A percentile compares a stretch with the other conserved stretches of the same genome.
Conservation (phyloP, 2,888 invertebrate species). For the Hipparchia sbordonii region DNA sequence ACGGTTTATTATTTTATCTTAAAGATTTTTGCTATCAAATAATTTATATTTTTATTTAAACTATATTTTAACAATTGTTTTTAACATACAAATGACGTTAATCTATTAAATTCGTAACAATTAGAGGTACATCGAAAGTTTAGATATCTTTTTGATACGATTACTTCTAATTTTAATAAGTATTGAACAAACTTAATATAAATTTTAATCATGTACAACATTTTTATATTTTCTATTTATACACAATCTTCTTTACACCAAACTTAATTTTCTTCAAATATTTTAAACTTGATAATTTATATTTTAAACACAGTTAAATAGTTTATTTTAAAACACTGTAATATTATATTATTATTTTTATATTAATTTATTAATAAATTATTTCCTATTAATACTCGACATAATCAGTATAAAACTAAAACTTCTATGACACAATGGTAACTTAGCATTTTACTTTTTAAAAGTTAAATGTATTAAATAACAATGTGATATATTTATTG, state of each 20-base stretch:
- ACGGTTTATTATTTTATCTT: background rate
- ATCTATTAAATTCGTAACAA: background rate
- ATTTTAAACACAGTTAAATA: background rate
- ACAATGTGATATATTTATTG: background rate
- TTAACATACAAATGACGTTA: background rate
- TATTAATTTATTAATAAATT: background rate
- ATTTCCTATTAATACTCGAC: background rate
- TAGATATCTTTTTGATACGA: background rate
- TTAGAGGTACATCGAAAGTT: background rate
- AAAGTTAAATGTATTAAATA: background rate
- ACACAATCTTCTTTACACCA: background rate
- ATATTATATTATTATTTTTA: background rate
- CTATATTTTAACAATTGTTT: background rate
- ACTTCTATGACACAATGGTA: background rate
- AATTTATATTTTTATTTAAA: background rate
- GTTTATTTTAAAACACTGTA: background rate
- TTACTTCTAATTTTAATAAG: background rate
- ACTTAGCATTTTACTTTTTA: background rate
- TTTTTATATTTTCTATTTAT: background rate
- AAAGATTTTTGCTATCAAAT: background rate
- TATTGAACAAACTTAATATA: background rate
- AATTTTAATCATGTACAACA: background rate
- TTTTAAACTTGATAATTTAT: background rate
- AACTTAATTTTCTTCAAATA: too few relatives aligned
- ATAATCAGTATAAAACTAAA: background rate